phyloP scores from a whole-genome alignment of 1,140 invertebrate species.

The Proctacanthus coquilletti region DNA sequence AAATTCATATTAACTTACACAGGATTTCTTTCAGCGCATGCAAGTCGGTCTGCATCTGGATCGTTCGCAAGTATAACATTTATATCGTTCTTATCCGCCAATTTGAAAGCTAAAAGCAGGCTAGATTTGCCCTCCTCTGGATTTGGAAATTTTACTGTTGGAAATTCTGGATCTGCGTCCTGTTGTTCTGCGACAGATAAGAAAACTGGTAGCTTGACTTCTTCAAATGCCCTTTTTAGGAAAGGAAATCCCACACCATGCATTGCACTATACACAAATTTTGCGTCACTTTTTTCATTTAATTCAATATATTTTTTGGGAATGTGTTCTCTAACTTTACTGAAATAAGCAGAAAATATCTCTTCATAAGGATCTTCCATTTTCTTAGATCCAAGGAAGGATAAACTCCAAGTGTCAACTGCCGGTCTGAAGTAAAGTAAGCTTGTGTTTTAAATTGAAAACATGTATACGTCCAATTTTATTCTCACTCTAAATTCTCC shows the following conservation, averaged over 20 bases:
- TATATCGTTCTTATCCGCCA: constrained; percentile 55
- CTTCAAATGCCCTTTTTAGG: constrained; percentile 57
- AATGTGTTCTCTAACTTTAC: constrained; percentile 9
- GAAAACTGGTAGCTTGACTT: constrained; percentile 57
- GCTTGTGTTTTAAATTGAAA: no score
- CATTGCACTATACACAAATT: constrained; percentile 89
- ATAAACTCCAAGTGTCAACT: constrained; percentile 48
- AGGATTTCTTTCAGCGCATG: constrained; percentile 67
- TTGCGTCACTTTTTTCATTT: constrained; percentile 33
- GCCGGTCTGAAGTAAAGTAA: constrained; percentile 36
- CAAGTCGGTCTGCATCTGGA: constrained; percentile 94
- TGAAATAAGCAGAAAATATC: constrained; percentile 28
- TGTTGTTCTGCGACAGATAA: constrained; percentile 72
- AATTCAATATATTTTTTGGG: constrained; percentile 7
- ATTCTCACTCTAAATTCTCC: constrained; percentile 57
- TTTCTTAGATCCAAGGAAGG: constrained; percentile 17
- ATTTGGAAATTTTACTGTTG: constrained; percentile 87
- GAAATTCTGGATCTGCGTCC: constrained; percentile 89
- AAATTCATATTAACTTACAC: background rate
- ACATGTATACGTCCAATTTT: no score
- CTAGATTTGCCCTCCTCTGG: constrained; percentile 92
- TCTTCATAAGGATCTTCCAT: constrained; percentile 37
- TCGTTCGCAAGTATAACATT: constrained; percentile 89
- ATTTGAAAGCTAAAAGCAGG: constrained; percentile 67
- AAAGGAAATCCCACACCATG: constrained; percentile 89